Conservation (phyloP, 2,797 vertebrate species). For the Lagodon rhomboides region DNA sequence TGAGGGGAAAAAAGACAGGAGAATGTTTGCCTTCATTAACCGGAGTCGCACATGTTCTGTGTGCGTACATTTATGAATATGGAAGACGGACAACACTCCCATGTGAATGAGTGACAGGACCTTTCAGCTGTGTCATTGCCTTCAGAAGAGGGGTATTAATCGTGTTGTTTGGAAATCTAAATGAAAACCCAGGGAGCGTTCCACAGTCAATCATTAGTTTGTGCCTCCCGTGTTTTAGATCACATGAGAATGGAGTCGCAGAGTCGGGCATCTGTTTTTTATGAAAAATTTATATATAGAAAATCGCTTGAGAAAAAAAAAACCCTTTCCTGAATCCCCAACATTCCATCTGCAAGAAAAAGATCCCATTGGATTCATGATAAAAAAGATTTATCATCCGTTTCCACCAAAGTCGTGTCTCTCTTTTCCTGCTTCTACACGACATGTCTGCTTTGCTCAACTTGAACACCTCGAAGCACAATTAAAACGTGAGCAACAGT, state of each 20-base stretch:
- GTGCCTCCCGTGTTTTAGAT: not conserved
- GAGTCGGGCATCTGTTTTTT: not conserved
- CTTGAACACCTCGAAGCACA: not conserved
- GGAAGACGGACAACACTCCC: not conserved
- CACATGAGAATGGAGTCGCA: not conserved
- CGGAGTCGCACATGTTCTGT: not conserved
- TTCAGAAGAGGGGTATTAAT: not conserved
- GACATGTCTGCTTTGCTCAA: not conserved
- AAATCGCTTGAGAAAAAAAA: not conserved
- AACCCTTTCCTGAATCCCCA: not conserved
- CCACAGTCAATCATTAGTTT: constrained; percentile 6
- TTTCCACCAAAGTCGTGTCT: not conserved
- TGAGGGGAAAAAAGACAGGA: constrained; percentile 6
- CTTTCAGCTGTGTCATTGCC: not conserved
- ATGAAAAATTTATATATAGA: not conserved
- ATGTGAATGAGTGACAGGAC: not conserved
- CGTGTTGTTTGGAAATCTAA: constrained; percentile 22
- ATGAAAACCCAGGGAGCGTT: too few relatives aligned
- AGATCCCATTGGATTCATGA: not conserved
- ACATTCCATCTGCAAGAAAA: not conserved
- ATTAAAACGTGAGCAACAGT: not conserved
- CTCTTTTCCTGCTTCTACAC: not conserved
- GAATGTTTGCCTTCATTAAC: not conserved
- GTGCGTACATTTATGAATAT: not conserved
- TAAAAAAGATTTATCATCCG: not conserved